A percentile compares a stretch with the other conserved stretches of the same genome.
These are phyloP conservation scores for Argyresthia goedartella DNA, from an alignment of 2,888 invertebrate species.

Conservation along the genomic window DNA sequence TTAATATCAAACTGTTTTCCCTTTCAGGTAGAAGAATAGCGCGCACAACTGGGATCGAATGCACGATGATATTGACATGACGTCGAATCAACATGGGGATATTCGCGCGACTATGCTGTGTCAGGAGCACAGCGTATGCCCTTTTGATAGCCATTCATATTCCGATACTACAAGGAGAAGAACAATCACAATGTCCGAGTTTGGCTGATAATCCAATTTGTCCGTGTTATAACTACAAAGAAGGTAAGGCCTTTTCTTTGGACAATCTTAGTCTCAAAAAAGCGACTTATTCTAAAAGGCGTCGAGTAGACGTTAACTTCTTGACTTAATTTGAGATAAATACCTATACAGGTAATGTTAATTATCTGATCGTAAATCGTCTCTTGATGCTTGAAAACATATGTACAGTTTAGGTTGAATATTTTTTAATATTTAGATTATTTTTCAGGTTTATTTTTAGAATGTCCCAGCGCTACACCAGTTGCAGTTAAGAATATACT, in stretches of 20 bases:
- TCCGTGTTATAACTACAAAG: conserved; percentile 93
- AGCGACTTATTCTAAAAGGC: no score
- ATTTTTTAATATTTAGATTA: background rate
- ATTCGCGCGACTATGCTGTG: conserved; percentile 44
- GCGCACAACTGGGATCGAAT: conserved; percentile 20
- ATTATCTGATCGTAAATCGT: background rate
- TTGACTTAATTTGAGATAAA: no score
- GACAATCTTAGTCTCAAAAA: background rate
- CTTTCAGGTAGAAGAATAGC: background rate
- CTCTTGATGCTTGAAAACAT: background rate
- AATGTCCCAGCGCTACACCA: conserved; percentile 87
- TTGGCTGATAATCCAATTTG: conserved; percentile 84
- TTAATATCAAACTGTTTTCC: no score
- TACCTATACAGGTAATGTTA: no score
- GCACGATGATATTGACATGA: conserved; percentile 64
- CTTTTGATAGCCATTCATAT: conserved; percentile 10
- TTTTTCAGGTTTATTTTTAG: conserved; percentile 82
- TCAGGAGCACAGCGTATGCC: conserved; percentile 66
- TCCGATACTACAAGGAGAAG: conserved; percentile 68
- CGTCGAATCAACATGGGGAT: conserved; percentile 54
- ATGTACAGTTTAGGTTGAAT: background rate
- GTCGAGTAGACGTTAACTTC: no score
- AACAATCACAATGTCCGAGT: conserved; percentile 76
- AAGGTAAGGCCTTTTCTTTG: conserved; percentile 69
- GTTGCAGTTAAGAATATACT: conserved; percentile 80